phyloP scores from a whole-genome alignment of 1,140 invertebrate genomes.

The Hylaeus anthracinus region DNA sequence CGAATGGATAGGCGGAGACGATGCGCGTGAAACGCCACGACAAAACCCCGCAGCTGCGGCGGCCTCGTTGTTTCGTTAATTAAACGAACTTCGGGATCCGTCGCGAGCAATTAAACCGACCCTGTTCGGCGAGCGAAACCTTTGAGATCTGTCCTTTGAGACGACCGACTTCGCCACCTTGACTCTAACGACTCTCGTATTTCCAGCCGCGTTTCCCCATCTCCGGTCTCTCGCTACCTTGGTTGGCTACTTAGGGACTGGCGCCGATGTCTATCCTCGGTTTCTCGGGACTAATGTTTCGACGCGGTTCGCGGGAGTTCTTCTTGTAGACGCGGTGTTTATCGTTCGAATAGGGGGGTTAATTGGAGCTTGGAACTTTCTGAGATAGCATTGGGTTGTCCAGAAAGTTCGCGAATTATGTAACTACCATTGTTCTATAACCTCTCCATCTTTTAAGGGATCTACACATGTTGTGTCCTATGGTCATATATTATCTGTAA shows the following conservation, averaged over 20 bases:
- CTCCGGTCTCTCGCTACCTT: neutral
- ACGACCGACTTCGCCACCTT: neutral
- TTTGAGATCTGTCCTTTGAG: conserved; percentile 8
- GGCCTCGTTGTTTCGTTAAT: conserved; percentile 48
- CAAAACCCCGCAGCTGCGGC: too few relatives aligned
- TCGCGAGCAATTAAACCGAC: conserved; percentile 36
- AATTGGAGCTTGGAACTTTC: too few relatives aligned
- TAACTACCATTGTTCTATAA: too few relatives aligned
- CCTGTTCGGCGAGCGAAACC: neutral
- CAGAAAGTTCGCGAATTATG: too few relatives aligned
- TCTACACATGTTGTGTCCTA: too few relatives aligned
- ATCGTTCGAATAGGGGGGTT: too few relatives aligned
- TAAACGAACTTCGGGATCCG: conserved; percentile 33
- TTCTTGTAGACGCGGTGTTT: too few relatives aligned
- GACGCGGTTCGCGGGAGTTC: neutral
- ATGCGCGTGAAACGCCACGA: too few relatives aligned
- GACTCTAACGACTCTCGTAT: neutral
- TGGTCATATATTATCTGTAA: too few relatives aligned
- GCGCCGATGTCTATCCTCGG: neutral
- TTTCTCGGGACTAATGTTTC: neutral
- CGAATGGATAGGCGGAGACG: conserved; percentile 2
- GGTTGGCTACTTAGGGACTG: neutral
- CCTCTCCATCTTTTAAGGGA: too few relatives aligned
- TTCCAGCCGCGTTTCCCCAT: neutral
- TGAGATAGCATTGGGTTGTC: too few relatives aligned